Base-by-base conservation (phyloP, 2,113 vertebrate genomes). In the Arvicanthis niloticus region DNA sequence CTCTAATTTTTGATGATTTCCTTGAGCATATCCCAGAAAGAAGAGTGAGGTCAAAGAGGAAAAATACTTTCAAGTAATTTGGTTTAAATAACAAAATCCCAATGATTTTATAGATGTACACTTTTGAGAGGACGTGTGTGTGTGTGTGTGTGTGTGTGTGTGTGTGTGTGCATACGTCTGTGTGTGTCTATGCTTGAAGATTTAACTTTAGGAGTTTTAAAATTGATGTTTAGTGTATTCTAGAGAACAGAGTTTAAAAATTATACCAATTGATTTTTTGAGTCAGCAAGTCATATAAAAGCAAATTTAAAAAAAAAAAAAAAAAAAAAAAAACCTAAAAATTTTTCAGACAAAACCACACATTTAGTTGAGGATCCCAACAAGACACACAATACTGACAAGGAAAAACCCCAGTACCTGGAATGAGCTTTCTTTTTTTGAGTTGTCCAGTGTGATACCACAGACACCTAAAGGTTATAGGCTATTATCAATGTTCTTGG, bases 11-110 rank as follows among this genome's bases (percentile, higher is more conserved):
- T 88, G 8, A 81, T 89, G 90, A 58, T 81, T 95, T 94, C 72
- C n/a, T 93, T 94, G 77, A 91, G 45, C 22, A 62, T 3, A 68
- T 94, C 88, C 37, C 29, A 96, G 65, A 51, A 84, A 95, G 60
- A 90, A 86, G 48, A 93, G 94, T 76, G 75, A 80, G 21, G 34
- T 81, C 70, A 92, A 90, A 91, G n/a, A 81, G 19, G 45, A 62
- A 80, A n/a, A 95, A 80, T 4, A 93, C 76, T 75, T 93, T 88
- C 48, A 91, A 89, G 58, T 56, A 40, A 94, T 96, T 90, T 96
- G 68, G 60, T 37, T 88, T 42, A 85, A 70, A 93, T 48, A 88
- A 29, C n/a, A 81, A 86, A 87, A 51, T 80, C 26, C 4, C 13
- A 70, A 51, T 92, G 17, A 53, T 48, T 90, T 53, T 58, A 51